Evolutionary conservation across 2,888 invertebrate genomes (phyloP).

Genomic region (Argyra leucocephala): DNA sequence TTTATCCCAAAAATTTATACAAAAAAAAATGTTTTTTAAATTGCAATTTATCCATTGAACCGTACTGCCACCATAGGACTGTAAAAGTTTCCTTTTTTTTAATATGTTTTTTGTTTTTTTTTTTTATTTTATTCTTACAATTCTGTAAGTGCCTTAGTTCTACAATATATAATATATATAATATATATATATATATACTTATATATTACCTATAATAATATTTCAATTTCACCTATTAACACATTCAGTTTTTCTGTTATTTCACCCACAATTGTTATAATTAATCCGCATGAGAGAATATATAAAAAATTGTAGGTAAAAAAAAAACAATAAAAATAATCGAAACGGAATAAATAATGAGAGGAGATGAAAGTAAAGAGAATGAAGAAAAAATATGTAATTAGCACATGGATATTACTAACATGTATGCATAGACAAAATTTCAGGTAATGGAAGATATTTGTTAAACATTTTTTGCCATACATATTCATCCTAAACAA

Average conservation of each 20-base stretch:
- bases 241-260: background rate
- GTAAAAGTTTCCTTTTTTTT: too few relatives aligned
- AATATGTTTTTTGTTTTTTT: too few relatives aligned
- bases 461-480: too few relatives aligned
- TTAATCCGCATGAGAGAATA: constrained; percentile 3
- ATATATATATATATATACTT: too few relatives aligned
- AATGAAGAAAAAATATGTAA: background rate
- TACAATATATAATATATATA: too few relatives aligned
- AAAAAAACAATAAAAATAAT: background rate
- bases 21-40: too few relatives aligned
- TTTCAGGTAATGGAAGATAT: too few relatives aligned
- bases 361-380: background rate
- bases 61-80: background rate
- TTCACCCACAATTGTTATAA: background rate
- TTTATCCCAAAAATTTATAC: too few relatives aligned
- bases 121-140: too few relatives aligned
- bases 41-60: background rate
- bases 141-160: too few relatives aligned
- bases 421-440: background rate
- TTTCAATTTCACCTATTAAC: background rate
- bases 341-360: background rate
- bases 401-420: background rate
- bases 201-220: too few relatives aligned
- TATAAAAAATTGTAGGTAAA: background rate
- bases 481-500: too few relatives aligned